phyloP scores from a whole-genome alignment of 2,797 vertebrate genomes.

The Poecilia picta region DNA sequence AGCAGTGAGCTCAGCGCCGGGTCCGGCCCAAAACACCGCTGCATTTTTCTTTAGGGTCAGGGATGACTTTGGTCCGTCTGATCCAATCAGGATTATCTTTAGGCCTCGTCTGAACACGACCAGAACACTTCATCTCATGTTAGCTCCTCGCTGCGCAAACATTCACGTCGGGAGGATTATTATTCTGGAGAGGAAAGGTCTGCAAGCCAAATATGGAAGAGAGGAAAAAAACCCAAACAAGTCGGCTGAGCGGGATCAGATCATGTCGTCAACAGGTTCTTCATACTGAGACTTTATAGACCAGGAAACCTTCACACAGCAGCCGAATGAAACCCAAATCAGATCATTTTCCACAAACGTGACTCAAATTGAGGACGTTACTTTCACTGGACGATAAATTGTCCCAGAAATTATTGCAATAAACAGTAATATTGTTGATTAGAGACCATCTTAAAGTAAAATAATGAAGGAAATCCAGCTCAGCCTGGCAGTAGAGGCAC shows the following conservation, averaged over 20 bases:
- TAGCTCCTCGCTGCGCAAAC: neutral
- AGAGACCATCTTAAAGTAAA: too few species aligned
- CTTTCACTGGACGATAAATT: too few species aligned
- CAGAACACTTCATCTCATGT: neutral
- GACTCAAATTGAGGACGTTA: too few species aligned
- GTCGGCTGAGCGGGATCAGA: neutral
- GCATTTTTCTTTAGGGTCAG: constrained; percentile 76
- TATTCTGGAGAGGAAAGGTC: neutral
- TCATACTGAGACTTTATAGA: neutral
- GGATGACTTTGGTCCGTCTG: constrained; percentile 73
- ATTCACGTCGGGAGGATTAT: neutral
- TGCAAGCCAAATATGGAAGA: neutral
- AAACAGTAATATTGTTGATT: too few species aligned
- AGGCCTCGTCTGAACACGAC: constrained; percentile 47
- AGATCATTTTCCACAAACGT: too few species aligned
- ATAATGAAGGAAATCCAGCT: too few species aligned
- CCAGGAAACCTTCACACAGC: too few species aligned
- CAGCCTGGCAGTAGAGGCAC: too few species aligned
- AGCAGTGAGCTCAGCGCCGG: constrained; percentile 82
- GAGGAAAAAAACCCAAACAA: neutral
- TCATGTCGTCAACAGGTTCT: neutral
- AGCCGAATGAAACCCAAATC: too few species aligned
- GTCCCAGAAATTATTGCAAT: too few species aligned
- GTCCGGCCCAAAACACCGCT: constrained; percentile 72
- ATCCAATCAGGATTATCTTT: constrained; percentile 69